A percentile compares a stretch with the other conserved stretches of the same genome.
These are phyloP conservation scores for Trogon surrucura DNA, from an alignment of 2,113 vertebrate species.

Conservation along the genomic window DNA sequence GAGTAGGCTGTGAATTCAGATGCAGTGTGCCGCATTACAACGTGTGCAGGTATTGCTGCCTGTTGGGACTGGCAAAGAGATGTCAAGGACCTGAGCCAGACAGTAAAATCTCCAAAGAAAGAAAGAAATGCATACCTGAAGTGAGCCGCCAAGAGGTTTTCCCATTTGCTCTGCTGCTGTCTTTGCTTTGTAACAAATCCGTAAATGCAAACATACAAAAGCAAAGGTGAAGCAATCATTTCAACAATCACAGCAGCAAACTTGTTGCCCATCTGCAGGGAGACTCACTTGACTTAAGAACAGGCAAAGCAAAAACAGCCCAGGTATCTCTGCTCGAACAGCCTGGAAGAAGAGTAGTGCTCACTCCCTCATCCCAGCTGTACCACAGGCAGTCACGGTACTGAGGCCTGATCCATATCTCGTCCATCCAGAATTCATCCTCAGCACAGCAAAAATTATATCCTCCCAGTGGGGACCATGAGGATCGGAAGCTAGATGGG, in stretches of 20 bases:
- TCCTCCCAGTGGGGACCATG: background rate
- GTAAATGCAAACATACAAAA: background rate
- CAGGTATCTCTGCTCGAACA: background rate
- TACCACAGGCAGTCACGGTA: too few species aligned
- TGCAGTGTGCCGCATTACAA: accelerated
- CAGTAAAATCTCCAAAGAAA: background rate
- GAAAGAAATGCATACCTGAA: background rate
- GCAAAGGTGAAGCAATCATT: background rate
- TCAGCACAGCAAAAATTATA: background rate
- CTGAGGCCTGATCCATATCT: background rate
- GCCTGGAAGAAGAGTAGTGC: background rate
- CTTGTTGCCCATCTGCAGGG: background rate
- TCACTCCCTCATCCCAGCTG: background rate
- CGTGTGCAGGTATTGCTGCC: background rate
- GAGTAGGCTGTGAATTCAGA: background rate
- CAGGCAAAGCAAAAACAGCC: background rate
- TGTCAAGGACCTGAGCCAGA: background rate
- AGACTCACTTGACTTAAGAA: background rate
- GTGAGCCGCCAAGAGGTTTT: background rate
- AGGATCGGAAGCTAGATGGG: background rate
- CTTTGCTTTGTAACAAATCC: background rate
- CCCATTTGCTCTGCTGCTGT: background rate
- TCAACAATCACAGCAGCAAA: background rate
- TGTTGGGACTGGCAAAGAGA: background rate
- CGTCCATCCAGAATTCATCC: background rate